A percentile compares a stretch with the other conserved stretches of the same genome.
Evolutionary conservation across 1,140 invertebrate species (phyloP).

Genomic region (Heliconius hewitsoni): DNA sequence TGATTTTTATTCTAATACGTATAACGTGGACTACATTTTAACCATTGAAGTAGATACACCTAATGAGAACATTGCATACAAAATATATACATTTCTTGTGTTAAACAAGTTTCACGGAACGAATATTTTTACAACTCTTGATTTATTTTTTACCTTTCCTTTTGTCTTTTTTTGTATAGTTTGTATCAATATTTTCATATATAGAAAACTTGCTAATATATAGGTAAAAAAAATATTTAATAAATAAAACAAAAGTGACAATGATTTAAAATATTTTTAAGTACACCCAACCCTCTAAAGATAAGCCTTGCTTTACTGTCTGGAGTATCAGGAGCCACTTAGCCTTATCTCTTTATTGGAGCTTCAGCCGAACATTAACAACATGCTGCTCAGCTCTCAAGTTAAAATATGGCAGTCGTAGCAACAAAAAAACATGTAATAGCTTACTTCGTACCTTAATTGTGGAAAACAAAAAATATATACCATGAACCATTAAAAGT

Average conservation of each 20-base stretch:
- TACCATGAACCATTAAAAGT: not conserved
- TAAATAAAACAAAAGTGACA: conserved; percentile 1
- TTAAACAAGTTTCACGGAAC: too few relatives aligned
- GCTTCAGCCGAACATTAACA: conserved; percentile 56
- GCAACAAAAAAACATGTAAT: conserved; percentile 10
- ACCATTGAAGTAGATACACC: not conserved
- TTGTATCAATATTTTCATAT: not conserved
- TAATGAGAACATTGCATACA: not conserved
- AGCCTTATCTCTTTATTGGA: conserved; percentile 67
- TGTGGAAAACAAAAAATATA: not conserved
- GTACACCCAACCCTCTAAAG: conserved; percentile 45
- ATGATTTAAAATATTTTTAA: conserved; percentile 17
- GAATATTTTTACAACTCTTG: not conserved
- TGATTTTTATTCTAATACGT: conserved; percentile 14
- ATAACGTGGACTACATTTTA: conserved; percentile 23
- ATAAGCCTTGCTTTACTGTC: conserved; percentile 68
- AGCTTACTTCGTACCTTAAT: not conserved
- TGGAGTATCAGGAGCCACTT: conserved; percentile 48
- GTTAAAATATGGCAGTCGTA: conserved; percentile 18
- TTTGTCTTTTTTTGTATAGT: too few relatives aligned
- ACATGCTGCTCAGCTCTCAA: conserved; percentile 48
- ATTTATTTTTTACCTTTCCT: not conserved
- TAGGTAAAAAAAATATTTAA: not conserved
- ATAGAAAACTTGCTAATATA: not conserved
- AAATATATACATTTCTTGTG: not conserved